phyloP scores from a whole-genome alignment of 2,797 vertebrate species.

The Semotilus atromaculatus region DNA sequence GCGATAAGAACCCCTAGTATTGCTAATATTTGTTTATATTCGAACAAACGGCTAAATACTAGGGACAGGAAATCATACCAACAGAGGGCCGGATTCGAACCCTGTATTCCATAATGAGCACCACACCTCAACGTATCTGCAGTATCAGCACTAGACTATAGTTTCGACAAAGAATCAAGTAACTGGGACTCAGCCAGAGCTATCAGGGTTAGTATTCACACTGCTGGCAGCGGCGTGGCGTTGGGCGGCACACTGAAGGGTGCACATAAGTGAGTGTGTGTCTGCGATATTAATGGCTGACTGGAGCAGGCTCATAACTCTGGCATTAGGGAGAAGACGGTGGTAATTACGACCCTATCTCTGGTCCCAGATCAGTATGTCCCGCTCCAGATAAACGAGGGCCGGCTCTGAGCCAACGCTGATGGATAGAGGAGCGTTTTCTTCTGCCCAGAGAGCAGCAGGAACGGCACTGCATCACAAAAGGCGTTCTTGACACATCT shows the following conservation, averaged over 20 bases:
- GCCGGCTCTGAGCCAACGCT: conserved; percentile 1
- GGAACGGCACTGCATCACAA: conserved; percentile 8
- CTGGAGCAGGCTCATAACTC: conserved; percentile 52
- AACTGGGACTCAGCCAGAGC: conserved; percentile 21
- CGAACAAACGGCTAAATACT: neutral
- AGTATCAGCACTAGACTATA: neutral
- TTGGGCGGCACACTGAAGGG: neutral
- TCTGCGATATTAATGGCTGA: conserved; percentile 51
- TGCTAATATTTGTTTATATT: neutral
- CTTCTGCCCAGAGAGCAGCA: conserved; percentile 11
- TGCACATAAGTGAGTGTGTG: neutral
- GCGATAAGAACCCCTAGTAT: neutral
- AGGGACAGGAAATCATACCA: neutral
- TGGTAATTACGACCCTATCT: conserved; percentile 56
- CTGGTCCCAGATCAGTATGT: conserved; percentile 33
- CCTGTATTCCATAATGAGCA: neutral
- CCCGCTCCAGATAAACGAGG: conserved; percentile 45
- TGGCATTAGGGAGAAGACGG: conserved; percentile 40
- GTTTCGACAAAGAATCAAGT: neutral
- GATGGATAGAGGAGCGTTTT: conserved; percentile 29
- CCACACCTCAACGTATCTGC: neutral
- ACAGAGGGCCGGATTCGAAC: neutral
- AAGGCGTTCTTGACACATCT: conserved; percentile 22
- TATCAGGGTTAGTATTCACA: conserved; percentile 3
- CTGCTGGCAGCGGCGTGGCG: neutral